A percentile compares a stretch with the other conserved stretches of the same genome.
Conservation (phyloP, 2,113 vertebrate genomes). For the Corythornis cristatus region DNA sequence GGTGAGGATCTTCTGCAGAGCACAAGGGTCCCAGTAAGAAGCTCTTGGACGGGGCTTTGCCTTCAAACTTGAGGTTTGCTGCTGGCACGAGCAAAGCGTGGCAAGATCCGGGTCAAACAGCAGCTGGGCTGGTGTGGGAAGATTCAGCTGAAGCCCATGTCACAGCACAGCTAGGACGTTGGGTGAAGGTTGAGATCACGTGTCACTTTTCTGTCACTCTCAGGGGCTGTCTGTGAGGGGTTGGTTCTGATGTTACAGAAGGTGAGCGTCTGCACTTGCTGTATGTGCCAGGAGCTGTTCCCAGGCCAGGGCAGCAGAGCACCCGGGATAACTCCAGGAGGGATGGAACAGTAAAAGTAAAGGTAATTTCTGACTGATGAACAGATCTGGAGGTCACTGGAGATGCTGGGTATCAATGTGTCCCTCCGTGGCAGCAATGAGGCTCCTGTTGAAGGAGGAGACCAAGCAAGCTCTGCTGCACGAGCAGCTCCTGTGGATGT, state of each 20-base stretch:
- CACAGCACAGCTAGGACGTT: background rate
- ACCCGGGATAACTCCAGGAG: no score
- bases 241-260: background rate
- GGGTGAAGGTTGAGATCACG: background rate
- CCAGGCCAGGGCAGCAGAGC: background rate
- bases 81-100: background rate
- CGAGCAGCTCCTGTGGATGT: background rate
- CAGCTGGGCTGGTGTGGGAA: background rate
- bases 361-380: background rate
- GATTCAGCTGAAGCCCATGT: background rate
- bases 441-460: background rate
- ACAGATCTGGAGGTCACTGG: background rate
- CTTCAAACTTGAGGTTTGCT: background rate
- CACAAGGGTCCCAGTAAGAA: background rate
- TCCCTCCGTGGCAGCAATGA: background rate
- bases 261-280: background rate
- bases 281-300: accelerated
- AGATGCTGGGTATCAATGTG: background rate
- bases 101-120: accelerated
- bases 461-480: background rate
- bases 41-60: background rate
- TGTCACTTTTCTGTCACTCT: background rate
- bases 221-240: background rate
- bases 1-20: background rate
- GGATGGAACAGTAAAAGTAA: background rate